Evolutionary conservation across 1,140 invertebrate species (phyloP), one percentile per base, ranked within the genome.

Genomic region (Nasonia vitripennis): DNA sequence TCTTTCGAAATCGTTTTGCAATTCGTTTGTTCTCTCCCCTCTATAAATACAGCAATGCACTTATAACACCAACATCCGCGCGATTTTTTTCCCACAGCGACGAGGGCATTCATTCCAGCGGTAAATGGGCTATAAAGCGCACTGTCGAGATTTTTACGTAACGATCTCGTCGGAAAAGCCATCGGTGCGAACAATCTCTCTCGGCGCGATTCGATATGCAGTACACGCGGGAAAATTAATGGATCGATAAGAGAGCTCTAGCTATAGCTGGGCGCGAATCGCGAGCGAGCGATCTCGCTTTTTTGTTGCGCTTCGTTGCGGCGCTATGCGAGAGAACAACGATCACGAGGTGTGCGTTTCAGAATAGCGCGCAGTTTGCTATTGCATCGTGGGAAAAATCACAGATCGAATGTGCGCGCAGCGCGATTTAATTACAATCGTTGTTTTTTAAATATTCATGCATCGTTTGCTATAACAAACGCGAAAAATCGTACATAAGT

Each of bases 161-260:
- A 81, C 67, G 67, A 81, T 81, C 34, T 37, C 34, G 34, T 37
- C 78, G 62, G 67, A 81, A 81, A 55, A 82, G 48, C 14, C 41
- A 81, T 45, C 31, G 41, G 10, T 10, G 23, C 48, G 70, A 81
- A 71, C 37, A 68, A 81, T 71, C 37, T 20, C 6, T 62, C n/a
- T 7, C 5, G 12, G 27, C 27, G 45, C 68, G 45, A 51, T 73
- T 55, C 6, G 71, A 34, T 55, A 73, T 73, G 20, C 73, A 37
- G 37, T 51, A 45, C 41, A 51, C 48, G 55, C 17, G 55, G 17
- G n/a, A 79, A 17, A 71, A 71, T 71, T 31, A 81, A n/a, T 17
- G 70, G 9, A 80, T 71, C 68, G 68, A 45, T 45, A 45, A 45
- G 41, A 45, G 41, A 45, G 9, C 41, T 45, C 6, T 27, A 27